Conservation (phyloP, 2,797 vertebrate species). For the Brachyalestes nurse region DNA sequence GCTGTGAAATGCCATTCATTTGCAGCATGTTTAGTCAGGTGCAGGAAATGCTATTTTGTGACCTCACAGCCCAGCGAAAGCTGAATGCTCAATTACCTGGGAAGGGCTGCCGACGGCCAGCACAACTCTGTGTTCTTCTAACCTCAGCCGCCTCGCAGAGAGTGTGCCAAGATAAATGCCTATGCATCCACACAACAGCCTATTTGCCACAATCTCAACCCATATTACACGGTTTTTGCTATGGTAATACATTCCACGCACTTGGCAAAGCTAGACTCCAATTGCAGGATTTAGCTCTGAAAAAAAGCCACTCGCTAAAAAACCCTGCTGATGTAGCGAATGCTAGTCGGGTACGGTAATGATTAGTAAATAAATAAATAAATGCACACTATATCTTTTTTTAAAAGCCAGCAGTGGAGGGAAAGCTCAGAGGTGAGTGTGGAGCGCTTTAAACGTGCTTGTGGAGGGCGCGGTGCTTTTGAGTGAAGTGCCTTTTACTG, state of each 20-base stretch:
- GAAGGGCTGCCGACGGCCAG: constrained; percentile 34
- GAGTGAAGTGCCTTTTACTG: constrained; percentile 51
- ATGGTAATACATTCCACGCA: not conserved
- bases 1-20: constrained; percentile 39
- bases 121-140: constrained; percentile 19
- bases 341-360: not conserved
- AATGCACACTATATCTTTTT: constrained; percentile 8
- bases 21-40: constrained; percentile 29
- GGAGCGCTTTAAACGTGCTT: constrained; percentile 33
- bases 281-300: constrained; percentile 1
- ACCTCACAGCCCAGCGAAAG: constrained; percentile 27
- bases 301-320: not conserved
- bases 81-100: constrained; percentile 42
- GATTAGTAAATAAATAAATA: constrained; percentile 15
- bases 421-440: constrained; percentile 21
- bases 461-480: constrained; percentile 40
- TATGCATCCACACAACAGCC: constrained; percentile 17
- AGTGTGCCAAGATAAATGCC: not conserved
- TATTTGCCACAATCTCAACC: constrained; percentile 30
- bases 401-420: constrained; percentile 12
- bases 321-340: constrained; percentile 11
- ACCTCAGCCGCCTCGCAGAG: constrained; percentile 30
- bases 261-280: not conserved
- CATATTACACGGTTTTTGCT: not conserved
- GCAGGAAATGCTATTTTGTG: constrained; percentile 15